Evolutionary conservation across 1,140 invertebrate species (phyloP).

Genomic region (Cydia splendana): DNA sequence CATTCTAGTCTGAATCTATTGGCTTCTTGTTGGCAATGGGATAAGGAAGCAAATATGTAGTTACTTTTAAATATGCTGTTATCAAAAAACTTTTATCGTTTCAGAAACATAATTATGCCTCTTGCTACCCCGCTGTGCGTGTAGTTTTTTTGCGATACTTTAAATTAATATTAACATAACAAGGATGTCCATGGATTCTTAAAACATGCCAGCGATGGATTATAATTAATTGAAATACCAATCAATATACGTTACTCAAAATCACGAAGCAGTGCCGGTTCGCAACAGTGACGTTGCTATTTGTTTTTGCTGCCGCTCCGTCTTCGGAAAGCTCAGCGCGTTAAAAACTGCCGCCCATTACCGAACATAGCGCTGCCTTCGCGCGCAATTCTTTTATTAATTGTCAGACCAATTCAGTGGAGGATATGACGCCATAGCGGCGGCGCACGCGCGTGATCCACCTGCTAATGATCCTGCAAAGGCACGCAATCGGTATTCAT

Average conservation of each 20-base stretch:
- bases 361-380: slow-evolving; percentile 69
- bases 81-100: background rate
- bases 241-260: background rate
- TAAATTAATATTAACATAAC: background rate
- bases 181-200: background rate
- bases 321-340: slow-evolving; percentile 54
- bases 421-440: slow-evolving; percentile 75
- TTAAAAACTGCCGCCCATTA: slow-evolving; percentile 55
- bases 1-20: background rate
- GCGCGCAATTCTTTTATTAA: slow-evolving; percentile 76
- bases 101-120: background rate
- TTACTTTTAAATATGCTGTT: background rate
- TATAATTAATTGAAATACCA: background rate
- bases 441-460: slow-evolving; percentile 62
- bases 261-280: slow-evolving; percentile 1
- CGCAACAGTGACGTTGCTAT: slow-evolving; percentile 30
- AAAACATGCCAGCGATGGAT: background rate
- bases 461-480: slow-evolving; percentile 60
- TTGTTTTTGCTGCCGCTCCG: slow-evolving; percentile 48
- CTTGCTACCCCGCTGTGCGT: background rate
- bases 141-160: background rate
- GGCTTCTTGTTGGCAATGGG: background rate
- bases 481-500: slow-evolving; percentile 68
- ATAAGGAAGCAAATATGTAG: background rate
- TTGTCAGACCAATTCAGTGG: slow-evolving; percentile 69